Conservation (phyloP, 2,888 invertebrate genomes). For the Cantharis nigra region DNA sequence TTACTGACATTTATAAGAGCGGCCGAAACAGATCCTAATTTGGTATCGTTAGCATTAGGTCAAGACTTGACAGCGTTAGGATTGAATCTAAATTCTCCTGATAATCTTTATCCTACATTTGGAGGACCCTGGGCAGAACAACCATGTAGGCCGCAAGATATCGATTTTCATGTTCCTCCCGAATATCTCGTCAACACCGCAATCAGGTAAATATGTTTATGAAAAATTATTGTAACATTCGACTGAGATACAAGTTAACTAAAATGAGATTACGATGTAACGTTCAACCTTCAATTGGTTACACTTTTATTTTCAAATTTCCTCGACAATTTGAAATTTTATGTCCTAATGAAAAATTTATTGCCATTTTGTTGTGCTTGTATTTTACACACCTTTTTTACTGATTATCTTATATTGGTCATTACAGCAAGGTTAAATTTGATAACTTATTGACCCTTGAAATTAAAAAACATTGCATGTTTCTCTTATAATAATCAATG, state of each 20-base stretch:
- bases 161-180: constrained; percentile 96
- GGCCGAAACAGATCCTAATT: constrained; percentile 95
- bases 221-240: not conserved
- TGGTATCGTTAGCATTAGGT: constrained; percentile 95
- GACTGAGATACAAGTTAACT: not conserved
- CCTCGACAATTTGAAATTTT: not conserved
- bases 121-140: constrained; percentile 99
- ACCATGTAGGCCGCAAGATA: constrained; percentile 97
- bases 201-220: constrained; percentile 65
- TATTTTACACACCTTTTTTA: not conserved
- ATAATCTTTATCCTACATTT: constrained; percentile 97
- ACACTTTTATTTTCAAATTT: not conserved
- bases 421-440: not conserved
- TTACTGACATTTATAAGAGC: constrained; percentile 97
- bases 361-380: not conserved
- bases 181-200: constrained; percentile 98
- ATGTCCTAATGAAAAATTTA: not conserved
- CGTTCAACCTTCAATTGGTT: not conserved
- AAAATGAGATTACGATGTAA: not conserved
- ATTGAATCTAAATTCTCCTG: constrained; percentile 96
- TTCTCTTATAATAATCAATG: not conserved
- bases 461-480: not conserved
- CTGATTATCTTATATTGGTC: not conserved
- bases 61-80: constrained; percentile 98
- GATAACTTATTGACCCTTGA: not conserved